Evolutionary conservation across 2,797 vertebrate species (phyloP), one percentile per base, ranked within the genome.

Genomic region (Thalassophryne amazonica): DNA sequence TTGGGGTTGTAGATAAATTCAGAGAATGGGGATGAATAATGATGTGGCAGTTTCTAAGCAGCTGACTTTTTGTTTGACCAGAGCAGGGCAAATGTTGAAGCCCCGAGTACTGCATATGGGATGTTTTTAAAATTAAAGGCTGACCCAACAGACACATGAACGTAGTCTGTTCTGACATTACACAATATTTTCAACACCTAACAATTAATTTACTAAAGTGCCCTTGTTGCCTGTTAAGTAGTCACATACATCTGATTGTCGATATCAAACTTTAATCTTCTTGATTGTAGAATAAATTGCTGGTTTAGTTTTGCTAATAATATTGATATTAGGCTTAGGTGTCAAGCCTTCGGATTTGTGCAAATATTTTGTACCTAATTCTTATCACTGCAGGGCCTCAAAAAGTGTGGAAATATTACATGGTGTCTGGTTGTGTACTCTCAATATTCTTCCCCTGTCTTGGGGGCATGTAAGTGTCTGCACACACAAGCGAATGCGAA

Each of bases 191-290:
- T 25, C 14, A 46, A 18, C 14, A 21, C 2, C 27, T 4, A 16
- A 3, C 45, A 15, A 29, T 19, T 38, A 38, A 27, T 56, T 36
- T 1, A 16, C 12, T 28, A 11, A 38, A 32, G 29, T 32, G 6
- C n/a, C 15, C 39, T 6, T 4, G 46, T 38, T 20, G 19, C 28
- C 0, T 33, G 5, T 41, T 34, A 43, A 20, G 60, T 39, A 34
- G 8, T 43, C 33, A 36, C 27, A 30, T 27, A 27, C 41, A 43
- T 39, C 25, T 57, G 34, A 73, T 28, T 53, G 52, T 13, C 13
- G 4, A 30, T 42, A 17, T 37, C 4, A 30, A 11, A 36, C 15
- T 42, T 21, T 1, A 48, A 43, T 25, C 45, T 34, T 5, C 21
- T 19, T 35, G 43, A 18, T 24, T 24, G 12, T 4, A 24, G n/a